Conservation (phyloP, 1,140 invertebrate species). For the Formica selysi region DNA sequence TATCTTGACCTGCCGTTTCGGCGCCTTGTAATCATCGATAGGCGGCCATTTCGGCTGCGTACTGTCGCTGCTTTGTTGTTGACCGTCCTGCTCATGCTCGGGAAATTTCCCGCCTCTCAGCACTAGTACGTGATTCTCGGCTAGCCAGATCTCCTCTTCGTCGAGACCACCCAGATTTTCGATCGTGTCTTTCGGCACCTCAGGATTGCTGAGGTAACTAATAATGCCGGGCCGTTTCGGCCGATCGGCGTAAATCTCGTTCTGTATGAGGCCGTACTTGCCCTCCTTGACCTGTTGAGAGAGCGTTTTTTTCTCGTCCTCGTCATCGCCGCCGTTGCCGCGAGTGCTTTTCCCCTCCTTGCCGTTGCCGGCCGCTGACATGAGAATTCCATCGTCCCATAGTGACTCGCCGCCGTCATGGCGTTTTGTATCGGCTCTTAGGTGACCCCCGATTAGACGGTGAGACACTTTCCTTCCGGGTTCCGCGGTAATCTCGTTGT, state of each 20-base stretch:
- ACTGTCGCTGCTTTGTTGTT: slow-evolving; percentile 78
- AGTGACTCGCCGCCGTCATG: slow-evolving; percentile 82
- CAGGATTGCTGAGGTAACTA: slow-evolving; percentile 92
- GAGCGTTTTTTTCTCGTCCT: slow-evolving; percentile 93
- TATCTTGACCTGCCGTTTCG: slow-evolving; percentile 92
- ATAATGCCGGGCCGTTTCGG: slow-evolving; percentile 92
- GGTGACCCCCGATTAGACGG: slow-evolving; percentile 88
- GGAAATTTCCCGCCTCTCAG: slow-evolving; percentile 92
- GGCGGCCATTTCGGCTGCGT: slow-evolving; percentile 89
- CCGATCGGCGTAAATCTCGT: slow-evolving; percentile 90
- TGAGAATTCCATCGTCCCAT: slow-evolving; percentile 89
- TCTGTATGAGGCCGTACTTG: slow-evolving; percentile 95
- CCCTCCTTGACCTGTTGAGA: slow-evolving; percentile 95
- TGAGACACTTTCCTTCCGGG: slow-evolving; percentile 82
- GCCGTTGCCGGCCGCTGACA: slow-evolving; percentile 89
- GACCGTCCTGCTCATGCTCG: slow-evolving; percentile 81
- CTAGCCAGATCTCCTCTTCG: slow-evolving; percentile 95
- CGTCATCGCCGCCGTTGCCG: slow-evolving; percentile 85
- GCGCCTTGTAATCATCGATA: slow-evolving; percentile 94
- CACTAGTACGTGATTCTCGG: slow-evolving; percentile 95
- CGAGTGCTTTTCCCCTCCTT: slow-evolving; percentile 86
- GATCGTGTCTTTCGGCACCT: slow-evolving; percentile 92
- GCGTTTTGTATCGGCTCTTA: slow-evolving; percentile 76
- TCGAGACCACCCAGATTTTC: slow-evolving; percentile 93
- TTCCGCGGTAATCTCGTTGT: slow-evolving; percentile 74